These are phyloP conservation scores for Drosophila greeni DNA, from an alignment of 2,888 invertebrate genomes.

Conservation along the genomic window DNA sequence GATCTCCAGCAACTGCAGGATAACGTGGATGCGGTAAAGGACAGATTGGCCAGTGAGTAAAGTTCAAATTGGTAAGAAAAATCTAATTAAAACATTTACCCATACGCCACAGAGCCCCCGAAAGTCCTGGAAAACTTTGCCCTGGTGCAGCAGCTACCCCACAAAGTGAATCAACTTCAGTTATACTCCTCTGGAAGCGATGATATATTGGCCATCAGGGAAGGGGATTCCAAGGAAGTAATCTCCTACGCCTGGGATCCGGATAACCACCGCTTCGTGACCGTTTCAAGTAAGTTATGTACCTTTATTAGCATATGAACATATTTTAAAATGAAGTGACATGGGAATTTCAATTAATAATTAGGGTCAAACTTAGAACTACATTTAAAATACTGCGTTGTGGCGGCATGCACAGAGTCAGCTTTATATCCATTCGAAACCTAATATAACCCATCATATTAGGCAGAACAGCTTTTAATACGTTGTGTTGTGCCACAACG, in stretches of 20 bases:
- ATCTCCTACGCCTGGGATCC: constrained; percentile 67
- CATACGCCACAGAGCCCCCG: constrained; percentile 35
- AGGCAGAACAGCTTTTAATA: constrained; percentile 8
- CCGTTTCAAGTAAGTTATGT: constrained; percentile 72
- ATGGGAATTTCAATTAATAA: constrained; percentile 7
- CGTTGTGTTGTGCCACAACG: constrained; percentile 3
- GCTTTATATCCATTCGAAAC: not conserved
- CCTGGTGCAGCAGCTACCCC: constrained; percentile 64
- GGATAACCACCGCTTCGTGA: constrained; percentile 50
- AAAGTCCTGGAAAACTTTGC: constrained; percentile 68
- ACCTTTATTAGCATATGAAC: constrained; percentile 47
- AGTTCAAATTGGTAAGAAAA: rapidly evolving
- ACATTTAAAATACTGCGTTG: constrained; percentile 4
- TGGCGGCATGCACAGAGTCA: not conserved
- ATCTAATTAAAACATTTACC: not conserved
- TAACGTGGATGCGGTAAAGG: constrained; percentile 50
- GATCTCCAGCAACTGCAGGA: constrained; percentile 43
- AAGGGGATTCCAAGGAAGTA: constrained; percentile 26
- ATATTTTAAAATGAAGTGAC: constrained; percentile 26
- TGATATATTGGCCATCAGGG: constrained; percentile 63
- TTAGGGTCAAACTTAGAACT: constrained; percentile 5
- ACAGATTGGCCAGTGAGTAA: constrained; percentile 49
- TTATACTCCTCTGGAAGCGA: constrained; percentile 40
- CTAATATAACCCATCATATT: not conserved
- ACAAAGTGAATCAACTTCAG: constrained; percentile 53